phyloP scores from a whole-genome alignment of 1,140 invertebrate genomes.

The Caenorhabditis inopinata region DNA sequence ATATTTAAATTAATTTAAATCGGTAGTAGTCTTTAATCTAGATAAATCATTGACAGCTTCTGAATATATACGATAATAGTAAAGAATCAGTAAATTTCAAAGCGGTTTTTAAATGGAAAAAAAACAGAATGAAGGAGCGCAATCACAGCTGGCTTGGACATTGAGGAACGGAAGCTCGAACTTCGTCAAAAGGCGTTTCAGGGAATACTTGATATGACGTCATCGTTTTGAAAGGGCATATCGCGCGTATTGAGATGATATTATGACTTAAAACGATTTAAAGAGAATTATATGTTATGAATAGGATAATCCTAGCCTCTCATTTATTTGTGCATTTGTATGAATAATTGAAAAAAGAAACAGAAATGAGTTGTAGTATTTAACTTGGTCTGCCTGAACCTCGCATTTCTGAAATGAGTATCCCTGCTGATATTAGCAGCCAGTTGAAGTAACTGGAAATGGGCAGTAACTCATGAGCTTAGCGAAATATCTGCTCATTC shows the following conservation, averaged over 20 bases:
- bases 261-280: neutral
- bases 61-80: too few species aligned
- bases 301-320: too few species aligned
- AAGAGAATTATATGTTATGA: neutral
- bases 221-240: slow-evolving; percentile 14
- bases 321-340: too few species aligned
- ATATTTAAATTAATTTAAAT: too few species aligned
- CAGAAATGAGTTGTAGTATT: neutral
- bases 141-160: neutral
- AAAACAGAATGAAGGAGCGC: neutral
- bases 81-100: too few species aligned
- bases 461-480: too few species aligned
- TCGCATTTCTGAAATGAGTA: neutral
- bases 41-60: too few species aligned
- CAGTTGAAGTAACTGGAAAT: too few species aligned
- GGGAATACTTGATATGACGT: neutral
- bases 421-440: too few species aligned
- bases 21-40: too few species aligned
- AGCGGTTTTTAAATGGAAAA: neutral
- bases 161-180: slow-evolving; percentile 22
- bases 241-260: neutral
- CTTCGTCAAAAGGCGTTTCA: neutral
- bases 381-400: neutral
- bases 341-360: too few species aligned
- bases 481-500: too few species aligned